These are phyloP conservation scores for Sesamia inferens DNA, from an alignment of 2,888 invertebrate genomes.

Conservation along the genomic window DNA sequence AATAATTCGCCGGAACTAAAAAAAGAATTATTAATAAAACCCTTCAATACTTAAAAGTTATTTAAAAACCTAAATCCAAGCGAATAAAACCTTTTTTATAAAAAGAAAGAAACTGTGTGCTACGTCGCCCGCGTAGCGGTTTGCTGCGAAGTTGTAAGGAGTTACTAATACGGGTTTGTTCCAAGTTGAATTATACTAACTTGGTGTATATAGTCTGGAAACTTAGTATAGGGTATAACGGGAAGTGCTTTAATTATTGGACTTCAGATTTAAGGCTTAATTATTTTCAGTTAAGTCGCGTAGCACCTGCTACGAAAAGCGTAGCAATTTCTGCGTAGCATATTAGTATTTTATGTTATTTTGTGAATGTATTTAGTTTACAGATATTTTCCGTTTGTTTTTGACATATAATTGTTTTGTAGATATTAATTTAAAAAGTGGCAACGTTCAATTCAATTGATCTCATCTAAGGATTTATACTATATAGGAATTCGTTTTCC, in stretches of 20 bases:
- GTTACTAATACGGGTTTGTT: slow-evolving; percentile 66
- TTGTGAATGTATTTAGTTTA: slow-evolving; percentile 1
- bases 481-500: too few species aligned
- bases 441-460: not conserved
- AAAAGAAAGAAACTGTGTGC: slow-evolving; percentile 54
- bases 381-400: not conserved
- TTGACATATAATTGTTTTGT: too few species aligned
- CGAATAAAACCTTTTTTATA: slow-evolving; percentile 40
- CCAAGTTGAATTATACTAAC: slow-evolving; percentile 62
- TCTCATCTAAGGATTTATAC: not conserved
- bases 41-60: slow-evolving; percentile 20
- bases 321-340: slow-evolving; percentile 26
- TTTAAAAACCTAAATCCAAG: slow-evolving; percentile 24
- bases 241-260: slow-evolving; percentile 56
- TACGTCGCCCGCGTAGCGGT: slow-evolving; percentile 60
- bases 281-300: slow-evolving; percentile 39
- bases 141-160: slow-evolving; percentile 64
- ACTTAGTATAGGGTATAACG: slow-evolving; percentile 50
- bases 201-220: slow-evolving; percentile 56
- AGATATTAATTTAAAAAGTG: too few species aligned
- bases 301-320: slow-evolving; percentile 44
- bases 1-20: not conserved
- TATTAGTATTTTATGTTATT: not conserved
- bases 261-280: slow-evolving; percentile 47
- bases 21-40: not conserved